Evolutionary conservation across 2,797 vertebrate genomes (phyloP).

Genomic region (Xiphophorus birchmanni): DNA sequence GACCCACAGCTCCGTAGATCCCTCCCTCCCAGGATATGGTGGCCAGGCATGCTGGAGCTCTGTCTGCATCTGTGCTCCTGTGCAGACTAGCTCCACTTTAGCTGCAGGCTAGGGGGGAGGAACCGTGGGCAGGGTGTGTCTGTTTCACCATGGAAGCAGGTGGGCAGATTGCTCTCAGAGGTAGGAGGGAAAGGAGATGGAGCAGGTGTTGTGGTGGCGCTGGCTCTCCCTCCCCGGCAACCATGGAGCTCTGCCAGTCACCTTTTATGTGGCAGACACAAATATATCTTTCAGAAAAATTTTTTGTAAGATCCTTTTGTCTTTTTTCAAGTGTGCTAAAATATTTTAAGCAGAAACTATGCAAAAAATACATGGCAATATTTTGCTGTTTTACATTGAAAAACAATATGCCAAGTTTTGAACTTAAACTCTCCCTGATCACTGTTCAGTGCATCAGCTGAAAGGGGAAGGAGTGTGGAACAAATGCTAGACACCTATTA

Average conservation of each 20-base stretch:
- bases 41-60: slow-evolving; percentile 60
- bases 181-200: slow-evolving; percentile 26
- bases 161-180: slow-evolving; percentile 56
- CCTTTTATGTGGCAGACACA: slow-evolving; percentile 33
- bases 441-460: neutral
- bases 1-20: slow-evolving; percentile 55
- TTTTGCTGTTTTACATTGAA: neutral
- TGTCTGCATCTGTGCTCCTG: slow-evolving; percentile 59
- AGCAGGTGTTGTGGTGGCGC: slow-evolving; percentile 61
- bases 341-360: no score
- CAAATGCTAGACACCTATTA: neutral
- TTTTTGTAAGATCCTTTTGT: no score
- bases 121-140: slow-evolving; percentile 67
- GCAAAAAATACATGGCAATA: no score
- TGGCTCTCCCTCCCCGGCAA: slow-evolving; percentile 27
- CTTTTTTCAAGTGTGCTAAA: no score
- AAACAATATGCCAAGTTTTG: neutral
- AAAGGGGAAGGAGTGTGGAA: neutral
- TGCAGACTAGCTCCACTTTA: slow-evolving; percentile 55
- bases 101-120: slow-evolving; percentile 58
- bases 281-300: slow-evolving; percentile 1
- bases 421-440: neutral
- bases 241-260: slow-evolving; percentile 31
- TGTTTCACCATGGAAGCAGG: slow-evolving; percentile 65
- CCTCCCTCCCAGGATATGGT: slow-evolving; percentile 63